A percentile compares a stretch with the other conserved stretches of the same genome.
Conservation (phyloP, 2,113 vertebrate genomes). For the Salvator merianae region DNA sequence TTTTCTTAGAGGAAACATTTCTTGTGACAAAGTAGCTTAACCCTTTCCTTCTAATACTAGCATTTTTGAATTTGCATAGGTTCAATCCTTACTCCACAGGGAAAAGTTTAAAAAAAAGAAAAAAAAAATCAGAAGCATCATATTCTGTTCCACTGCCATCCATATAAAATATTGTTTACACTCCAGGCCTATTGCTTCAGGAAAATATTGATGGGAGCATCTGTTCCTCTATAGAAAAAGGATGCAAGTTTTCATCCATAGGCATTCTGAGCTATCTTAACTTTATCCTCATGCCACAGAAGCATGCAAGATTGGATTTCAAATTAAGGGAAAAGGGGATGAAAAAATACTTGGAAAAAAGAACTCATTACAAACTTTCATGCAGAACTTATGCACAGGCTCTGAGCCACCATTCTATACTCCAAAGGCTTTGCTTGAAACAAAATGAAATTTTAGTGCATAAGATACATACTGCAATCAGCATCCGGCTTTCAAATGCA, state of each 20-base stretch:
- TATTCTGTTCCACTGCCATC: slow-evolving; percentile 59
- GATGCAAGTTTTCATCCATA: slow-evolving; percentile 60
- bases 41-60: slow-evolving; percentile 48
- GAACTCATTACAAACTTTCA: slow-evolving; percentile 67
- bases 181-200: slow-evolving; percentile 67
- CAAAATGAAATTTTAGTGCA: slow-evolving; percentile 58
- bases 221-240: slow-evolving; percentile 53
- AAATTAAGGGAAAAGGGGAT: slow-evolving; percentile 56
- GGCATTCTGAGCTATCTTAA: slow-evolving; percentile 58
- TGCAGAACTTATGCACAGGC: slow-evolving; percentile 63
- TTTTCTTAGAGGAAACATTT: background rate
- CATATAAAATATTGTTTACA: slow-evolving; percentile 70
- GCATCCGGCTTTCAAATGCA: slow-evolving; percentile 70
- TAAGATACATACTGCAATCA: slow-evolving; percentile 56
- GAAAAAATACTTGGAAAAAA: slow-evolving; percentile 47
- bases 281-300: slow-evolving; percentile 73
- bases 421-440: slow-evolving; percentile 66
- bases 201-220: slow-evolving; percentile 71
- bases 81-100: slow-evolving; percentile 69
- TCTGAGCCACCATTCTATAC: slow-evolving; percentile 55
- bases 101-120: background rate
- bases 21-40: slow-evolving; percentile 44
- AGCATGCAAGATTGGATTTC: slow-evolving; percentile 73
- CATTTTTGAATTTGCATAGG: slow-evolving; percentile 30
- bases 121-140: slow-evolving; percentile 50